Evolutionary conservation across 2,888 invertebrate genomes (phyloP), one percentile per base, ranked within the genome.

Genomic region (Chymomyza amoena): DNA sequence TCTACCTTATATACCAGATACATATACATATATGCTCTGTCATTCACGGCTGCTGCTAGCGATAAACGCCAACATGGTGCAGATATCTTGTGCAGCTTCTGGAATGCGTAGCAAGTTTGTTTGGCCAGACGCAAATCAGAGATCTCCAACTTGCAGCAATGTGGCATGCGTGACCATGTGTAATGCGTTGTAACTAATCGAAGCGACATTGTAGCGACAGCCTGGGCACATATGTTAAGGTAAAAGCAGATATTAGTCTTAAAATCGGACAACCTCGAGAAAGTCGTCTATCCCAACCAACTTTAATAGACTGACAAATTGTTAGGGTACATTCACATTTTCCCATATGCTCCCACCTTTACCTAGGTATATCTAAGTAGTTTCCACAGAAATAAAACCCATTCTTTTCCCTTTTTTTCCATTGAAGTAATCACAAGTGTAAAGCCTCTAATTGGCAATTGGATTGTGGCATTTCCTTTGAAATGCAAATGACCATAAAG

Each of bases 1-100:
- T 36, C 64, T 64, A 56, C 64, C 64, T 54, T 56, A 64, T 45
- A 64, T 52, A 20, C 56, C 56, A 39, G 36, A 62, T 60, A 36
- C 36, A 3, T 20, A 20, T 20, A 20, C 3, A 70, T 74, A 71
- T 71, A 74, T 67, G 66, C 57, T 74, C 70, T 75, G 80, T 77
- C 82, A 77, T 78, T 75, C 78, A 72, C 71, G 59, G 50, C 77
- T 59, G 80, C 64, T 77, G 80, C 78, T 79, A 15, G 61, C 83
- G 81, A 78, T 79, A 78, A 79, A 83, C 80, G 76, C 74, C 81
- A 87, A 90, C 83, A 87, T 88, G 90, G 87, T 89, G 90, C 81
- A 89, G 89, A 90, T 88, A 83, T 88, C 83, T 84, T 90, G 89
- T 89, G 84, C 84, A 88, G 90, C 90, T 90, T 89, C 90, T 90